phyloP scores from a whole-genome alignment of 2,797 vertebrate genomes.

The Crotalus adamanteus region DNA sequence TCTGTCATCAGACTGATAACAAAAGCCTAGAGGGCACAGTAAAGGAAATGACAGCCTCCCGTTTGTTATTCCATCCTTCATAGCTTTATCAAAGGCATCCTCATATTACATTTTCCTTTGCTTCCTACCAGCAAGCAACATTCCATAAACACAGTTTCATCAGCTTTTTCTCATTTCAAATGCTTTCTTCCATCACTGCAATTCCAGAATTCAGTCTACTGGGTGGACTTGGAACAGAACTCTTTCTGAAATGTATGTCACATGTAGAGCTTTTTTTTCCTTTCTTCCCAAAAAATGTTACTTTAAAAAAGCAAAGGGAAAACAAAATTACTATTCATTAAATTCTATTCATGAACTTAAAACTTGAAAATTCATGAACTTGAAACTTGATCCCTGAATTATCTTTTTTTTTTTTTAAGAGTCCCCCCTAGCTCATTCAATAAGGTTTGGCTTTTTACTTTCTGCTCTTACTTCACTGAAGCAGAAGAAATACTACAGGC shows the following conservation, averaged over 20 bases:
- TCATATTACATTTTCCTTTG: background rate
- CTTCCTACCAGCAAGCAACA: background rate
- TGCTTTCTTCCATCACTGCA: background rate
- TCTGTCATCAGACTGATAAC: slow-evolving; percentile 23
- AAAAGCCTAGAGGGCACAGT: background rate
- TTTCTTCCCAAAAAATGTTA: background rate
- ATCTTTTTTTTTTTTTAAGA: background rate
- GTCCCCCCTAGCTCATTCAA: background rate
- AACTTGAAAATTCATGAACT: background rate
- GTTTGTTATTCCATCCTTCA: background rate
- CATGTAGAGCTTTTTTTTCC: background rate
- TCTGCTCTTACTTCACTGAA: background rate
- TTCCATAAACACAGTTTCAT: background rate
- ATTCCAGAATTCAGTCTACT: background rate
- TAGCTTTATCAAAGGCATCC: background rate
- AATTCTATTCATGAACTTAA: background rate
- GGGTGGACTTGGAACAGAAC: background rate
- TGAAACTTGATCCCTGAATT: background rate
- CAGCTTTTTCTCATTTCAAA: background rate
- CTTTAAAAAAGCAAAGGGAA: background rate
- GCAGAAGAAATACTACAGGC: background rate
- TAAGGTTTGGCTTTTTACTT: background rate
- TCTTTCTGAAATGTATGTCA: background rate
- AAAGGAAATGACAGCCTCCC: slow-evolving; percentile 1
- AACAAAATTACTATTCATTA: background rate